Conservation (phyloP, 1,140 invertebrate genomes). For the Drosophila nigrodunni region DNA sequence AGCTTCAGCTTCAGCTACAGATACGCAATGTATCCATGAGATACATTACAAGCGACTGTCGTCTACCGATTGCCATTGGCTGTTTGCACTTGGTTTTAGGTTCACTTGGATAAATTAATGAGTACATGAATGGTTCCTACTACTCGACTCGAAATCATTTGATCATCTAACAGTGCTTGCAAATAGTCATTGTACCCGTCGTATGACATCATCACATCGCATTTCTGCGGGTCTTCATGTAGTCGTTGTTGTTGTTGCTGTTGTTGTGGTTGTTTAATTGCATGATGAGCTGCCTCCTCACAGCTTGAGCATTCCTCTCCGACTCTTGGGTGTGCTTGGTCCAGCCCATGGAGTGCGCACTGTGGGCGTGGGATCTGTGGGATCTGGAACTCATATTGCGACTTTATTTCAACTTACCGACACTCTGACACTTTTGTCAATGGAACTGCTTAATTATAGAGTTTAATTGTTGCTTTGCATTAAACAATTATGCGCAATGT, state of each 20-base stretch:
- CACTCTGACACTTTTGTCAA: constrained; percentile 73
- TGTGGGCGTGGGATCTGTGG: constrained; percentile 58
- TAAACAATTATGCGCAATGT: constrained; percentile 36
- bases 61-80: constrained; percentile 39
- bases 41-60: constrained; percentile 53
- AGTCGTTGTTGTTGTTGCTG: constrained; percentile 13
- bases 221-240: constrained; percentile 64
- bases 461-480: constrained; percentile 36
- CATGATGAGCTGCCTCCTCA: constrained; percentile 58
- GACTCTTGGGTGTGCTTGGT: too few relatives aligned
- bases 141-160: constrained; percentile 58
- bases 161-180: constrained; percentile 79
- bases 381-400: constrained; percentile 40
- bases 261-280: constrained; percentile 63
- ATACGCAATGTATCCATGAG: constrained; percentile 39
- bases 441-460: constrained; percentile 70
- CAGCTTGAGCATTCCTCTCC: constrained; percentile 46
- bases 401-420: constrained; percentile 66
- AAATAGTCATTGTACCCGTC: constrained; percentile 51
- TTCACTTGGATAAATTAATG: constrained; percentile 66
- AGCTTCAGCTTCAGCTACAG: constrained; percentile 48
- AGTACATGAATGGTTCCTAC: constrained; percentile 78
- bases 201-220: constrained; percentile 72
- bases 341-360: constrained; percentile 4
- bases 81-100: constrained; percentile 8